A percentile compares a stretch with the other conserved stretches of the same genome.
These are phyloP conservation scores for Molothrus aeneus DNA, from an alignment of 2,797 vertebrate genomes.

Conservation along the genomic window DNA sequence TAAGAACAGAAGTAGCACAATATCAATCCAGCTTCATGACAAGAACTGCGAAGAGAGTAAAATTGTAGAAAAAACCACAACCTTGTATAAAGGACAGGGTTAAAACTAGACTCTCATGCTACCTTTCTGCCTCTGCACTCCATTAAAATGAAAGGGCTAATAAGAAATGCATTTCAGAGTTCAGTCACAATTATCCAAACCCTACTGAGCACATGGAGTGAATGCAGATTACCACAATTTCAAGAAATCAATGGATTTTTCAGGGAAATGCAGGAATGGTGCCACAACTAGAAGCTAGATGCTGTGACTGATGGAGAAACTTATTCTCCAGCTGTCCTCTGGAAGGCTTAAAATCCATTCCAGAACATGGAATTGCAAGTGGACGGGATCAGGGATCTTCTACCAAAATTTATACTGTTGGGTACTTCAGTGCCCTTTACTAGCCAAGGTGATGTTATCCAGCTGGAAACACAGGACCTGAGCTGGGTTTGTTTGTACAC, in stretches of 20 bases:
- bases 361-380: not conserved
- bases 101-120: not conserved
- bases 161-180: constrained; percentile 26
- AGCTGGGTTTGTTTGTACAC: not conserved
- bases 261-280: not conserved
- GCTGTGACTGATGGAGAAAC: not conserved
- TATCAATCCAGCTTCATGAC: not conserved
- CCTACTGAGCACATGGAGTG: not conserved
- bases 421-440: not conserved
- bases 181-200: constrained; percentile 7
- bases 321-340: not conserved
- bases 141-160: not conserved
- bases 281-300: not conserved
- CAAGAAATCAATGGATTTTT: not conserved
- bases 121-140: not conserved
- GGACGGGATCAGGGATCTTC: not conserved
- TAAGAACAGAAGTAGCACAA: not conserved
- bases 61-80: not conserved
- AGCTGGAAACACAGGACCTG: not conserved
- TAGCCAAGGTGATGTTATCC: not conserved
- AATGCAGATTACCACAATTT: not conserved
- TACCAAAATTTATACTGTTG: not conserved
- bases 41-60: not conserved
- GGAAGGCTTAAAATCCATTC: not conserved
- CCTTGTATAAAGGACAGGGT: not conserved